Conservation (phyloP, 2,888 invertebrate species). For the Ornithoptera alexandrae region DNA sequence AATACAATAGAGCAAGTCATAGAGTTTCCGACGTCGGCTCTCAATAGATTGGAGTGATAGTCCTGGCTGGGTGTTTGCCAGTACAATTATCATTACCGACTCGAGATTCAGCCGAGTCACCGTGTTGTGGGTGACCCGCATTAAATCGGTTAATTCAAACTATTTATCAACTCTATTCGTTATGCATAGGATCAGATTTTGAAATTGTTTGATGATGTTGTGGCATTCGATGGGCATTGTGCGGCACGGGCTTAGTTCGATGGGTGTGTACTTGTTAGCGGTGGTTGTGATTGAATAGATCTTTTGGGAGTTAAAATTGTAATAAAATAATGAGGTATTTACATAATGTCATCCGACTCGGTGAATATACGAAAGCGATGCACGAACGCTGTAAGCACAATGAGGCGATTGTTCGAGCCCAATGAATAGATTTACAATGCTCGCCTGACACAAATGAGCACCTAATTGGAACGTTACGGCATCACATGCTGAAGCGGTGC, state of each 20-base stretch:
- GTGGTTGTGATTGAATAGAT: constrained; percentile 67
- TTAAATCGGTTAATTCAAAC: constrained; percentile 80
- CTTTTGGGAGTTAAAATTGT: constrained; percentile 36
- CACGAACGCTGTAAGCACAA: constrained; percentile 55
- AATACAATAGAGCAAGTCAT: constrained; percentile 77
- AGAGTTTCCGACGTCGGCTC: constrained; percentile 66
- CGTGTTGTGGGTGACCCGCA: constrained; percentile 78
- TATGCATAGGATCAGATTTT: constrained; percentile 78
- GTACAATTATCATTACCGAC: constrained; percentile 79
- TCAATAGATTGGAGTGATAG: constrained; percentile 72
- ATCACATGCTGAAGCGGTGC: constrained; percentile 62
- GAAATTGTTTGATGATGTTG: constrained; percentile 78
- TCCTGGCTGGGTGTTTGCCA: constrained; percentile 77
- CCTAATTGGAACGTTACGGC: constrained; percentile 76
- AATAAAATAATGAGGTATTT: constrained; percentile 39
- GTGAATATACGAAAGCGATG: constrained; percentile 56
- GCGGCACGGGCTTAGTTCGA: constrained; percentile 68
- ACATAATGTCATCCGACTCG: constrained; percentile 37
- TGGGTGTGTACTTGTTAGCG: constrained; percentile 76
- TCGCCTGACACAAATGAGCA: constrained; percentile 75
- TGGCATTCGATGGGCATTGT: constrained; percentile 69
- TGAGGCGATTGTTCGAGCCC: constrained; percentile 63
- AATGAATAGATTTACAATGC: constrained; percentile 70
- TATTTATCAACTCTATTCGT: constrained; percentile 78
- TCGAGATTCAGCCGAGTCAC: constrained; percentile 69